Evolutionary conservation across 2,113 vertebrate genomes (phyloP), one percentile per base, ranked within the genome.

Genomic region (Haemorhous mexicanus): DNA sequence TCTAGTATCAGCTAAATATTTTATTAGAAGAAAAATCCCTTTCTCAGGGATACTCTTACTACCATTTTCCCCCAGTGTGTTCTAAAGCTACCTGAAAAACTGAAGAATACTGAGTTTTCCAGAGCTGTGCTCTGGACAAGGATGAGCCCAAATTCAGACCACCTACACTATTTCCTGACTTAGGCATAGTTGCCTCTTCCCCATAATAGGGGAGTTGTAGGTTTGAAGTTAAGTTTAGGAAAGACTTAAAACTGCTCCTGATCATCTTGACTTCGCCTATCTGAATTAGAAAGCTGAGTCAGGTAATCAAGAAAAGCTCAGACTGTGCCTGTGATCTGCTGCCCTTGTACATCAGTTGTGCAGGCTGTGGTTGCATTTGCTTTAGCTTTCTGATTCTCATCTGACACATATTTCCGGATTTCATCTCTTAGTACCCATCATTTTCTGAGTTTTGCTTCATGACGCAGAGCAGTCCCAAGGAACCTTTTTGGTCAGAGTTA

Each of bases 1-100:
- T 84, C 66, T 92, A 77, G 37, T 86, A 84, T 66, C 84, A 95
- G 72, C 77, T 93, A 77, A 90, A 91, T 84, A 84, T 79, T 95
- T 90, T 69, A 94, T 89, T 78, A 84, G 69, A 64, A 86, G 63
- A 84, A 91, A 89, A 81, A 64, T 58, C 32, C 24, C 7, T 87
- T 87, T 95, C 35, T 43, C 5, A 11, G 35, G 27, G 49, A n/a
- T 88, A 76, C 52, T 86, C 89, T 80, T 74, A 67, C 43, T 73
- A 41, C 27, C 8, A 49, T 15, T 81, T 93, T 59, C 73, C 44
- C 24, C 50, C 52, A 62, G 7, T 17, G 68, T 30, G 10, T 10
- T 85, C 37, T 93, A 69, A 91, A 91, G 55, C 44, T 43, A 59
- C 53, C 46, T 21, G 33, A 91, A 82, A 27, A 23, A 43, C 19